phyloP scores from a whole-genome alignment of 2,113 vertebrate genomes.

The Balaeniceps rex region DNA sequence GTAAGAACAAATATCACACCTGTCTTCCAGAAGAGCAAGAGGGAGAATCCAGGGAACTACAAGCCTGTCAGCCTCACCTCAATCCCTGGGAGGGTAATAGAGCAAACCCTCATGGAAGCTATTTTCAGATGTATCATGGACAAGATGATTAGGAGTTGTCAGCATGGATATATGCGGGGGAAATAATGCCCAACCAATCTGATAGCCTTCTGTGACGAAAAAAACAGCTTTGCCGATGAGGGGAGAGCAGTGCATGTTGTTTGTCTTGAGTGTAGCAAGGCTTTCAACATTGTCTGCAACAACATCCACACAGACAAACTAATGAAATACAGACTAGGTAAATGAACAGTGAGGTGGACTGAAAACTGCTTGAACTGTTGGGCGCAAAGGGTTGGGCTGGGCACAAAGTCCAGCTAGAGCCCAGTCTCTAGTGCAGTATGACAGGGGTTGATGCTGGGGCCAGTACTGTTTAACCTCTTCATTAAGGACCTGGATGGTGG shows the following conservation, averaged over 20 bases:
- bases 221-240: background rate
- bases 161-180: background rate
- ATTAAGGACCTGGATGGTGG: background rate
- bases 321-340: background rate
- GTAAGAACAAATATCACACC: background rate
- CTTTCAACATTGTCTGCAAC: background rate
- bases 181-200: background rate
- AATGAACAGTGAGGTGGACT: background rate
- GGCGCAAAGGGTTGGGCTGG: background rate
- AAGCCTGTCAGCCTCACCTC: background rate
- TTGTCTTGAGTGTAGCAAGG: background rate
- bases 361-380: background rate
- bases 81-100: background rate
- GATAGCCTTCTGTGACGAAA: background rate
- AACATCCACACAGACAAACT: background rate
- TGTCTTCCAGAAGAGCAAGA: background rate
- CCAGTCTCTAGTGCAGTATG: background rate
- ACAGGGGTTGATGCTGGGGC: rapidly evolving
- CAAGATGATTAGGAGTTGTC: background rate
- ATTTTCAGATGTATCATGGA: background rate
- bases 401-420: background rate
- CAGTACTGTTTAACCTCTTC: background rate
- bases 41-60: background rate
- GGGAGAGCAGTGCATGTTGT: background rate
- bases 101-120: background rate